Base-by-base conservation (phyloP, 2,113 vertebrate genomes). In the Sclerurus mexicanus region DNA sequence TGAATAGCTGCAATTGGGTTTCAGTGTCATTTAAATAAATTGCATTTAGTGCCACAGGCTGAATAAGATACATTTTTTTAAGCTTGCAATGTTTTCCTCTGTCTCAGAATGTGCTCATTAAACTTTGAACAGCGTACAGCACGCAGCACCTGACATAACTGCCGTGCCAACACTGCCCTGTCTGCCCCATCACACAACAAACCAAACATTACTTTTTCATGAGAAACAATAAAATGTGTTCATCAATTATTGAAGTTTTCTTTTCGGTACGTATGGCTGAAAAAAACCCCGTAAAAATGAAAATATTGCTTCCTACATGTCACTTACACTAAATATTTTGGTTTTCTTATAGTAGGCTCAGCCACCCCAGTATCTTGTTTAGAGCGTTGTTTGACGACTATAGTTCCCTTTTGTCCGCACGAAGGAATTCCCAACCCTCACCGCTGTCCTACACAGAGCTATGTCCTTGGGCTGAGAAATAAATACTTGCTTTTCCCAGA, bases 161-260 rank as follows among this genome's bases (percentile, higher is more conserved):
- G 59, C 47, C 2, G 1, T 50, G 85, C 82, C 81, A 94, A 81
- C 76, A 42, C 37, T 56, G 81, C 90, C 63, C 17, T 68, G 92
- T 95, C 91, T 93, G 90, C 81, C 67, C 75, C 63, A 69, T 92
- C 94, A 86, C 52, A 55, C 87, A 93, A 93, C 92, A 95, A 97
- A 96, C 64, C 7, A 15, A 94, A 90, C 72, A 97, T 97, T 95
- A 97, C 85, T 96, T 97, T 97, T 98, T 97, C 84, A 98, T 97
- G 90, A 98, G 93, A 95, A 95, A 96, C 76, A 92, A 95, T 95
- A 96, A 94, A 95, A 97, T 88, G 77, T 42, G 20, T 12, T 95
- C 84, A 97, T 98, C 89, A 96, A 97, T 97, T 97, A 98, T 97
- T 98, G 35, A 98, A 79, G 72, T 35, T 75, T 68, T 88, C 63